phyloP scores from a whole-genome alignment of 92 coral and sea anemone genomes.

The Epizoanthus illoricatus region DNA sequence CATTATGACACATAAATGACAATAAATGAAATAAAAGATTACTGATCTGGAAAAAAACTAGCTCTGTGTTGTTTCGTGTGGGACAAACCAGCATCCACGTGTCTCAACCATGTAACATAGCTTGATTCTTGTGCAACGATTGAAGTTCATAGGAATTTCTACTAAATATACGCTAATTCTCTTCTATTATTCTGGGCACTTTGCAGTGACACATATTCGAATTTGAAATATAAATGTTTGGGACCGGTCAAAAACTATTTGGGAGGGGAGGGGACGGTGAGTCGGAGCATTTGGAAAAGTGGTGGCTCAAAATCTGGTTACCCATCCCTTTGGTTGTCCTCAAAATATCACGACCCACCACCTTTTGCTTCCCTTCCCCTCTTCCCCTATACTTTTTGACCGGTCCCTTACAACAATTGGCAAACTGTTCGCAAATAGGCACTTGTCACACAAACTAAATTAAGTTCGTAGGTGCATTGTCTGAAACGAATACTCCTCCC shows the following conservation, averaged over 20 bases:
- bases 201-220: background rate
- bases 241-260: too few relatives aligned
- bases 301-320: too few relatives aligned
- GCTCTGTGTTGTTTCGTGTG: background rate
- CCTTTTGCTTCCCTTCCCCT: too few relatives aligned
- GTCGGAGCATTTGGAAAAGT: too few relatives aligned
- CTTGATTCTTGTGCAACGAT: background rate
- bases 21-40: background rate
- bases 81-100: constrained; percentile 6
- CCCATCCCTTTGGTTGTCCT: too few relatives aligned
- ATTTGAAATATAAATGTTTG: background rate
- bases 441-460: too few relatives aligned
- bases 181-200: background rate
- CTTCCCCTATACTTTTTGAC: too few relatives aligned
- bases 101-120: background rate
- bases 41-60: background rate
- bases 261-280: too few relatives aligned
- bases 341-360: too few relatives aligned
- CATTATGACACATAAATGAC: background rate
- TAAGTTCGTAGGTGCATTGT: too few relatives aligned
- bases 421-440: background rate
- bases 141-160: background rate
- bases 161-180: background rate
- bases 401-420: background rate
- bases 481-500: too few relatives aligned